Evolutionary conservation across 2,888 invertebrate genomes (phyloP).

Genomic region (Apoda limacodes): DNA sequence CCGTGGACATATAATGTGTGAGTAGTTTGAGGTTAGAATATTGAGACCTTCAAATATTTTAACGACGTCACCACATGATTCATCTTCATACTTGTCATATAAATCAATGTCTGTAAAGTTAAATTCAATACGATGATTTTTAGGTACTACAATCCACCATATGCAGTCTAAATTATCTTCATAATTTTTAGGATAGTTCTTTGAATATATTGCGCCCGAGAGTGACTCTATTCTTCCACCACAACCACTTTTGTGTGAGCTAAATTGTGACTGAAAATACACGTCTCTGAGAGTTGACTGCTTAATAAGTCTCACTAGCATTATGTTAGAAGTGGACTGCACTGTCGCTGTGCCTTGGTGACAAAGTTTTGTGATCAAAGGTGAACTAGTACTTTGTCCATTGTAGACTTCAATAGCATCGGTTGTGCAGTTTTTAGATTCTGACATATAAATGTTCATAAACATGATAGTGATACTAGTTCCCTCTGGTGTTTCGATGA

Average conservation of each 20-base stretch:
- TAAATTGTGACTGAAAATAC: conserved; percentile 72
- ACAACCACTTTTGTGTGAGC: conserved; percentile 67
- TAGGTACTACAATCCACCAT: conserved; percentile 79
- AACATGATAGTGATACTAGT: conserved; percentile 76
- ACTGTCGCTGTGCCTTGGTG: conserved; percentile 49
- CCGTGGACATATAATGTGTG: conserved; percentile 63
- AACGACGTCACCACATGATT: conserved; percentile 36
- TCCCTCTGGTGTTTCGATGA: conserved; percentile 75
- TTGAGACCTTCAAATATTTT: conserved; percentile 45
- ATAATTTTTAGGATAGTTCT: conserved; percentile 87
- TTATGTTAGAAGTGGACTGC: conserved; percentile 75
- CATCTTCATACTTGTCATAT: conserved; percentile 49
- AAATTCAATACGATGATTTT: conserved; percentile 76
- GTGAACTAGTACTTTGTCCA: conserved; percentile 71
- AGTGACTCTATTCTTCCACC: conserved; percentile 76
- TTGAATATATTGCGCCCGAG: conserved; percentile 78
- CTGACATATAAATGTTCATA: conserved; percentile 72
- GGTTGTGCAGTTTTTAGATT: conserved; percentile 62
- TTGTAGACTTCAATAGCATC: conserved; percentile 77
- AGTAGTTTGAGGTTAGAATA: conserved; percentile 39
- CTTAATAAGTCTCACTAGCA: conserved; percentile 77
- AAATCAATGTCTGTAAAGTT: conserved; percentile 76
- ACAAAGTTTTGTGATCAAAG: conserved; percentile 72
- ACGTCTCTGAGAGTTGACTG: conserved; percentile 62
- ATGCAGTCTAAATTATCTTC: conserved; percentile 79